Conservation (phyloP, 2,888 invertebrate genomes). For the Andrena trimmerana region DNA sequence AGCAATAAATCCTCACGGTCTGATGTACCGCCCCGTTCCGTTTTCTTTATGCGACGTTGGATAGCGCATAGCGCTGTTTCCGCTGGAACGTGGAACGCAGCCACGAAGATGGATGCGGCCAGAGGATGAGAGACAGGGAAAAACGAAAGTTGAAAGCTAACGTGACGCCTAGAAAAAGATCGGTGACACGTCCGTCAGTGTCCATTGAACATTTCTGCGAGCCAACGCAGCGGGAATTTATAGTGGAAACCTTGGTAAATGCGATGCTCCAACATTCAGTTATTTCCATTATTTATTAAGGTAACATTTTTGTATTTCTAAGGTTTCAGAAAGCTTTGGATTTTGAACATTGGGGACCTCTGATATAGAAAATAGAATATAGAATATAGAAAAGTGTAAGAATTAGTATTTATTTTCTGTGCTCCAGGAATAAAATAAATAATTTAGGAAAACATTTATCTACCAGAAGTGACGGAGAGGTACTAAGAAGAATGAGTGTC, state of each 20-base stretch:
- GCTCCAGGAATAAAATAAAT: too few relatives aligned
- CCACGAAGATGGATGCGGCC: constrained; percentile 31
- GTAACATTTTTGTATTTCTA: too few relatives aligned
- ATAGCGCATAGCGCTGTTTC: constrained; percentile 29
- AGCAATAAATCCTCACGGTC: constrained; percentile 65
- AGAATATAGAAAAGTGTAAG: too few relatives aligned
- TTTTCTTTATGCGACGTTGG: constrained; percentile 56
- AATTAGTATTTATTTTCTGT: too few relatives aligned
- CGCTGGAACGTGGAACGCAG: constrained; percentile 31
- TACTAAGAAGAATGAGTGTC: background rate
- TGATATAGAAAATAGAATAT: too few relatives aligned
- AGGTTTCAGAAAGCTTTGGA: too few relatives aligned
- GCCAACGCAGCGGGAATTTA: background rate
- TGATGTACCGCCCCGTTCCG: constrained; percentile 40
- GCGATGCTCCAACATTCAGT: too few relatives aligned
- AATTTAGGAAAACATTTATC: too few relatives aligned
- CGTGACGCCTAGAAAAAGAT: background rate
- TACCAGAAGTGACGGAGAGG: too few relatives aligned
- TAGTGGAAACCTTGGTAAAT: background rate
- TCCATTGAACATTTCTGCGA: background rate
- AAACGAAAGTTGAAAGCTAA: background rate
- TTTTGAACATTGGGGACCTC: too few relatives aligned
- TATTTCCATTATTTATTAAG: too few relatives aligned
- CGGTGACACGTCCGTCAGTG: constrained; percentile 2
- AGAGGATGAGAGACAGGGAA: background rate